Conservation (phyloP, 2,113 vertebrate species). For the Oenanthe melanoleuca region DNA sequence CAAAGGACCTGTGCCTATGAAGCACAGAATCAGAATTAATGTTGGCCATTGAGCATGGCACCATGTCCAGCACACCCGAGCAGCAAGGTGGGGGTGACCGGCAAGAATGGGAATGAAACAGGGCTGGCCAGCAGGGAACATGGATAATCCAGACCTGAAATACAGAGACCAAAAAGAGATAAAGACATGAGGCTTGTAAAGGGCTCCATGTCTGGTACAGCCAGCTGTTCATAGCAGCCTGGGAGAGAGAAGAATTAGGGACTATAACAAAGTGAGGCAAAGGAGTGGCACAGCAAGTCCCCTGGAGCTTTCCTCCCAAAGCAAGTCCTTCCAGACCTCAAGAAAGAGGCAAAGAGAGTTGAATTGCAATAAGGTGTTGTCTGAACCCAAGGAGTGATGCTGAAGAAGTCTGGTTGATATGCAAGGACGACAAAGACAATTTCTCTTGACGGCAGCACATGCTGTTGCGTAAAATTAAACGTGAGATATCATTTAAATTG, state of each 20-base stretch:
- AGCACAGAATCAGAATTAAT: neutral
- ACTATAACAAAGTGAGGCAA: neutral
- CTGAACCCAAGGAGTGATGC: neutral
- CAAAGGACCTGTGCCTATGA: neutral
- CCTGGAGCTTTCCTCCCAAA: neutral
- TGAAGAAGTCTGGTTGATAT: neutral
- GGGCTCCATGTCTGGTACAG: neutral
- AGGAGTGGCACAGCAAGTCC: neutral
- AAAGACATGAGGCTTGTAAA: neutral
- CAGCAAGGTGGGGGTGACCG: neutral
- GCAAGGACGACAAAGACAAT: neutral
- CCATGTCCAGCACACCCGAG: fast-evolving
- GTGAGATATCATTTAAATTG: neutral
- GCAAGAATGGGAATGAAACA: neutral
- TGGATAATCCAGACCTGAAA: neutral
- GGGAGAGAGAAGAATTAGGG: neutral
- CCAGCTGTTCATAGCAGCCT: neutral
- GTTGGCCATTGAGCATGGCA: fast-evolving
- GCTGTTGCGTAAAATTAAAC: neutral
- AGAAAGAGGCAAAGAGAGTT: neutral
- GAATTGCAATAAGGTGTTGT: neutral
- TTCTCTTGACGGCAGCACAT: neutral
- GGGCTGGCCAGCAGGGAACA: neutral
- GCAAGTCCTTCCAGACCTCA: neutral
- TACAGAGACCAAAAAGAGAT: neutral